A percentile compares a stretch with the other conserved stretches of the same genome.
Conservation (phyloP, 2,113 vertebrate species). For the Himantopus leucocephalus region DNA sequence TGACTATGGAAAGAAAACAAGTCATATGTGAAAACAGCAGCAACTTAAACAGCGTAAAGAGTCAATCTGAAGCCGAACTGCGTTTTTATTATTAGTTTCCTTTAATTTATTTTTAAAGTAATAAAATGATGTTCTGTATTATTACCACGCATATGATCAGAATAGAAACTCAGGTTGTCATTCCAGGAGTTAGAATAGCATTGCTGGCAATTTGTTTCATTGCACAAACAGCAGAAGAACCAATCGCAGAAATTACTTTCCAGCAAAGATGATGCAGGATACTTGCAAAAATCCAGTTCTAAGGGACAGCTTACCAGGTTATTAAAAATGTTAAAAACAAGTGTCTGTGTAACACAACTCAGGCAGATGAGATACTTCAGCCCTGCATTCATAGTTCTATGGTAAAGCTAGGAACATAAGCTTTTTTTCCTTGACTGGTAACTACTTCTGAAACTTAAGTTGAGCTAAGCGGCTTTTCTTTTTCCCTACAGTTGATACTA, state of each 20-base stretch:
- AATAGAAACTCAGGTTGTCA: background rate
- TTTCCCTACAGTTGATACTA: background rate
- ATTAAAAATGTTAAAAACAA: background rate
- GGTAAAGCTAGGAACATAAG: background rate
- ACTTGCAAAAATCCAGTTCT: background rate
- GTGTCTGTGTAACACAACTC: background rate
- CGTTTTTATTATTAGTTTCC: background rate
- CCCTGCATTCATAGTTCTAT: rapidly evolving
- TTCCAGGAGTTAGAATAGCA: background rate
- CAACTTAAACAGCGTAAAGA: background rate
- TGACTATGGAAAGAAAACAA: slow-evolving; percentile 78
- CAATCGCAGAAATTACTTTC: background rate
- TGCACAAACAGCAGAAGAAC: background rate
- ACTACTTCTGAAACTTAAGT: background rate
- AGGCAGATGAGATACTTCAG: background rate
- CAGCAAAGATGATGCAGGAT: background rate
- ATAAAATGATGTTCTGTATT: background rate
- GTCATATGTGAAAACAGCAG: slow-evolving; percentile 1
- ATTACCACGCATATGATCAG: background rate
- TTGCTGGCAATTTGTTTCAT: background rate
- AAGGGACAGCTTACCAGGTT: background rate
- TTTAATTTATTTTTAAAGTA: background rate
- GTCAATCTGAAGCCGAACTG: background rate
- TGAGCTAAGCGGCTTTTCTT: background rate
- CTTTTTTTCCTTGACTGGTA: background rate